Evolutionary conservation across 1,140 invertebrate genomes (phyloP), one percentile per base, ranked within the genome.

Genomic region (Hermetia illucens): DNA sequence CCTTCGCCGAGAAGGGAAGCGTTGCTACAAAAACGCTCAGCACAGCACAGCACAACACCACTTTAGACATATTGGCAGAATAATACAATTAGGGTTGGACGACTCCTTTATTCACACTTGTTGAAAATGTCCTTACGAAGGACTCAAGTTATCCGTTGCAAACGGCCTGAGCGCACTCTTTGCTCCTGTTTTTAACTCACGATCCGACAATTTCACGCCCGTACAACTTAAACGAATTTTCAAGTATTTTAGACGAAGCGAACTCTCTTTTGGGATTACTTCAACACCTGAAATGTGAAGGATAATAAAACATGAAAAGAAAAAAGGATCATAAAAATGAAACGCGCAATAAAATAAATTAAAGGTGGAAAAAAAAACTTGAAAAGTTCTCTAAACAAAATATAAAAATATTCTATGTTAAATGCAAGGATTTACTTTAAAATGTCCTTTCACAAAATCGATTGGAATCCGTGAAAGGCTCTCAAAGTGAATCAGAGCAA

Each of bases 381-480:
- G 41, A 36, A 16, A 34, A 8, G 18, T 38, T 35, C 43, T 38
- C 37, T 29, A 38, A 33, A 36, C 34, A 18, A 35, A 35, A 39
- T 27, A n/a, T n/a, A n/a, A n/a, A n/a, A n/a, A n/a, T n/a, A n/a
- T n/a, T n/a, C n/a, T n/a, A n/a, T n/a, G n/a, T n/a, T n/a, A n/a
- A n/a, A n/a, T n/a, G n/a, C n/a, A n/a, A n/a, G n/a, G n/a, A n/a
- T n/a, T n/a, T 9, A 37, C 34, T 39, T 19, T 37, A 42, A 20
- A 25, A 32, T 40, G 12, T 36, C 16, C 32, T 55, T 50, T 46
- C 52, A 49, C 57, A 57, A 54, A 48, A 57, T 57, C 55, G 54
- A 57, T 54, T 57, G 55, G 54, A 54, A 57, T 54, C 52, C 52
- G 57, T 54, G 48, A 56, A 32, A 56, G 53, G 53, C 53, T 53